Evolutionary conservation across 2,113 vertebrate species (phyloP), one percentile per base, ranked within the genome.

Genomic region (human (Homo sapiens)): DNA sequence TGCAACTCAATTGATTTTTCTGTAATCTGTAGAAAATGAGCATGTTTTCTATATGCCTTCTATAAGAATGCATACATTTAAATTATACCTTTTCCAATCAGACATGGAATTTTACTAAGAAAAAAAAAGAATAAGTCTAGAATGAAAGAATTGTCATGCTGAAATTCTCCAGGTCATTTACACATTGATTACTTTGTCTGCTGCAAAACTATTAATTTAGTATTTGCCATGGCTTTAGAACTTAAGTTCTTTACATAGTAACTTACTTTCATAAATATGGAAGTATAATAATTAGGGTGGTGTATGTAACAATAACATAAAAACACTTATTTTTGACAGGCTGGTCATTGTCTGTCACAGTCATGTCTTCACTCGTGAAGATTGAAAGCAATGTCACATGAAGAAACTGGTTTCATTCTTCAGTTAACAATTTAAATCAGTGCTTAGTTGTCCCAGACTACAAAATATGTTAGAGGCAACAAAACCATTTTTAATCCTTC

Each of bases 191-290:
- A 68, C 93, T 97, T 91, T 91, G 61, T 64, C 61, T 64, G 97
- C 95, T 96, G 73, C 82, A 97, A 97, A 98, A 94, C 93, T 79
- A 97, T 97, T 98, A 97, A 84, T 96, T 93, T 85, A 85, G 89
- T 88, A 97, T 96, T 98, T 98, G 92, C 87, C 94, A 97, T 94
- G 96, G 95, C 92, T 98, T 97, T 98, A 98, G 97, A 98, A 57
- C 70, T 93, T 97, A 91, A 97, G 96, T 93, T 97, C 84, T 94
- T 92, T 97, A 32, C 0, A 13, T 89, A 96, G 87, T 79, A 96
- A 96, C 73, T 92, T 92, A 90, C 93, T 98, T 55, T 98, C 91
- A 83, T 48, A 94, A 96, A 14, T 48, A 52, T 78, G 57, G 16
- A 78, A 70, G 23, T 76, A 93, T 22, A 96, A 68, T 96, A 94